Conservation (phyloP, 2,888 invertebrate species). For the Melieria omissa region DNA sequence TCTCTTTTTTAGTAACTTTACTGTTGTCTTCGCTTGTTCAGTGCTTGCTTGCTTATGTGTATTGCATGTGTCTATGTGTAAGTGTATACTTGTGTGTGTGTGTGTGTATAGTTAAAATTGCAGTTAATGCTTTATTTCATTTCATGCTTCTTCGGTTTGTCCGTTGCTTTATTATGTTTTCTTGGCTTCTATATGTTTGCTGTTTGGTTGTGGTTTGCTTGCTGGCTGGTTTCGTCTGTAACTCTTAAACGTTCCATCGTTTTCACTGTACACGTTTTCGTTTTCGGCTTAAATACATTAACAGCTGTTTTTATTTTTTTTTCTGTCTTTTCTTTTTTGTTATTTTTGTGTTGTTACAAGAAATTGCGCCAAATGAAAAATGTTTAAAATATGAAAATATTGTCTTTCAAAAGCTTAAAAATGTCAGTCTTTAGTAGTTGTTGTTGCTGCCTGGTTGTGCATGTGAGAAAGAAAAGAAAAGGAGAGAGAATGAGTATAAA, state of each 20-base stretch:
- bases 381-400: constrained; percentile 62
- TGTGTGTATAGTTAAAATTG: constrained; percentile 23
- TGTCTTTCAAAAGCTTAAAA: constrained; percentile 68
- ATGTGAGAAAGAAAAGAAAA: neutral
- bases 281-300: constrained; percentile 33
- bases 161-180: constrained; percentile 5
- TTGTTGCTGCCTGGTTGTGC: constrained; percentile 34
- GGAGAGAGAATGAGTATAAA: neutral
- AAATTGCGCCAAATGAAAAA: constrained; percentile 42
- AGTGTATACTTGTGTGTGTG: constrained; percentile 30
- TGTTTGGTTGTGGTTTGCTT: neutral
- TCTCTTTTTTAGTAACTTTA: constrained; percentile 59
- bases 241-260: constrained; percentile 23
- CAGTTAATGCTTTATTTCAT: neutral
- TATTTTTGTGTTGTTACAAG: constrained; percentile 41
- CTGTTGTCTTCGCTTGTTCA: constrained; percentile 26
- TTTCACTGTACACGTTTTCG: constrained; percentile 27
- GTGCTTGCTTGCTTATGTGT: constrained; percentile 10
- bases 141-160: neutral
- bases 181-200: neutral
- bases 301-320: constrained; percentile 31
- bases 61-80: neutral
- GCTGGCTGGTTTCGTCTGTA: constrained; percentile 3
- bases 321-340: constrained; percentile 38
- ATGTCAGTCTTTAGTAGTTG: constrained; percentile 67